These are phyloP conservation scores for Temnothorax nylanderi DNA, from an alignment of 1,140 invertebrate species.

Conservation along the genomic window DNA sequence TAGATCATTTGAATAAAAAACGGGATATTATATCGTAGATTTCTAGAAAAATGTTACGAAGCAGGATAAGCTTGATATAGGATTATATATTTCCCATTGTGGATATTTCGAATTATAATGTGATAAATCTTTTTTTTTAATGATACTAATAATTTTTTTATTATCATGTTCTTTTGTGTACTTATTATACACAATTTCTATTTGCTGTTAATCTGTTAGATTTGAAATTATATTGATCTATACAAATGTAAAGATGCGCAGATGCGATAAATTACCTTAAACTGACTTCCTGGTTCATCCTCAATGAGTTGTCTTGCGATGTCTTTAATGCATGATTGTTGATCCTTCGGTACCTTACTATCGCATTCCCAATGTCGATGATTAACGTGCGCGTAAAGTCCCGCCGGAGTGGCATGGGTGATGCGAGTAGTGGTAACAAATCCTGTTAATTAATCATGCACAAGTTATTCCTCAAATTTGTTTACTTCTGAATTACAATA, in stretches of 20 bases:
- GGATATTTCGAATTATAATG: neutral
- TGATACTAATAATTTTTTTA: neutral
- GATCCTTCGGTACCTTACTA: constrained; percentile 82
- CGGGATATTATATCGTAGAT: too few relatives aligned
- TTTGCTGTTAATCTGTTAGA: neutral
- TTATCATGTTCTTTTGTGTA: neutral
- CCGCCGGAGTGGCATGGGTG: constrained; percentile 93
- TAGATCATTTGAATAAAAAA: constrained; percentile 15
- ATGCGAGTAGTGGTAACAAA: constrained; percentile 92
- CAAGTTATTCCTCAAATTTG: neutral
- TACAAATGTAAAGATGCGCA: neutral
- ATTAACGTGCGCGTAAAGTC: constrained; percentile 89
- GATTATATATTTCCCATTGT: neutral
- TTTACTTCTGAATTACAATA: neutral
- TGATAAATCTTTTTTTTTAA: neutral
- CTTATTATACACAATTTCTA: neutral
- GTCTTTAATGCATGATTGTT: constrained; percentile 85
- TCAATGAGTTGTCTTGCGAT: constrained; percentile 88
- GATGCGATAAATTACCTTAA: constrained; percentile 85
- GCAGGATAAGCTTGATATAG: neutral
- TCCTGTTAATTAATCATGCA: constrained; percentile 73
- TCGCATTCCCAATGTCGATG: constrained; percentile 91
- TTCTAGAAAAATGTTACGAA: neutral
- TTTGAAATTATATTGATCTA: neutral
- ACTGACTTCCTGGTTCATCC: constrained; percentile 86